Percentiles rank a stretch among this genome's conserved stretches.
Conservation (phyloP, 2,888 invertebrate genomes). For the Chrysotoxum bicinctum region DNA sequence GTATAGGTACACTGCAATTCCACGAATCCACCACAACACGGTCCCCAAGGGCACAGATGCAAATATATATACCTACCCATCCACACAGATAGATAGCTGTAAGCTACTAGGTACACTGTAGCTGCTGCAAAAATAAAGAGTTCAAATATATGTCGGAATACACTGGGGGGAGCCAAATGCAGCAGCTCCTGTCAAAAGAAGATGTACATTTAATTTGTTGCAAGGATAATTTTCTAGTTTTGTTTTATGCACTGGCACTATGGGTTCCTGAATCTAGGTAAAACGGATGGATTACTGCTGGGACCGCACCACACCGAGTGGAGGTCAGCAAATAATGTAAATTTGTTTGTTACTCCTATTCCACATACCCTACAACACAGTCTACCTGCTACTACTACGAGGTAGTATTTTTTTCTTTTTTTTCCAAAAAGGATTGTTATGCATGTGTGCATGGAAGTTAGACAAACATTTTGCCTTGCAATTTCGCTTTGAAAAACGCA, state of each 20-base stretch:
- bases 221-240: conserved; percentile 69
- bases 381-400: background rate
- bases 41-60: conserved; percentile 40
- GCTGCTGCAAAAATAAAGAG: background rate
- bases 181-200: conserved; percentile 60
- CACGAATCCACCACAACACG: conserved; percentile 64
- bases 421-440: background rate
- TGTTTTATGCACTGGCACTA: conserved; percentile 30
- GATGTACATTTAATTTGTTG: conserved; percentile 72
- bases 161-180: conserved; percentile 45
- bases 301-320: conserved; percentile 42
- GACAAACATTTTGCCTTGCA: conserved; percentile 16
- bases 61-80: background rate
- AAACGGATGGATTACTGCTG: conserved; percentile 39
- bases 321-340: conserved; percentile 63
- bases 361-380: background rate
- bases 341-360: conserved; percentile 6
- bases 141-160: conserved; percentile 33
- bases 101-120: background rate
- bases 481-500: background rate
- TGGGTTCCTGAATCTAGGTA: conserved; percentile 39
- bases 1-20: conserved; percentile 66
- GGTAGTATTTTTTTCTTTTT: background rate
- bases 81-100: background rate
- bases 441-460: background rate